phyloP scores from a whole-genome alignment of 2,888 invertebrate species.

The Acronicta leporina region DNA sequence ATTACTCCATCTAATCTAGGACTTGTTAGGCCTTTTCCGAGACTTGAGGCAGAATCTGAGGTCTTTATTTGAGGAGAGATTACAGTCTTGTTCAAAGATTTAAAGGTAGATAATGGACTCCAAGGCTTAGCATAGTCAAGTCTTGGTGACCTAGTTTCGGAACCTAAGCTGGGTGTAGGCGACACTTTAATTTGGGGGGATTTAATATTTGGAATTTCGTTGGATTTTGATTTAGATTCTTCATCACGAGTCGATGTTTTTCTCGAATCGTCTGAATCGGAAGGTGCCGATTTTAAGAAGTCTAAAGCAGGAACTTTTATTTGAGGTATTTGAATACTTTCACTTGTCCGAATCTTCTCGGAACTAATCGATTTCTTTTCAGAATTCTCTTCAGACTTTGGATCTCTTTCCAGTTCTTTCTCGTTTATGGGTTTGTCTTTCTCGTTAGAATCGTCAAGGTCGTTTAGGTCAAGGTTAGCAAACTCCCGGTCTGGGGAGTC shows the following conservation, averaged over 20 bases:
- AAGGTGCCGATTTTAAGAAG: conserved; percentile 67
- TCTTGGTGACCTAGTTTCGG: conserved; percentile 74
- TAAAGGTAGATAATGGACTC: conserved; percentile 79
- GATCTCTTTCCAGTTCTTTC: conserved; percentile 64
- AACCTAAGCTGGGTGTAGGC: conserved; percentile 72
- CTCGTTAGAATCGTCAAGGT: conserved; percentile 77
- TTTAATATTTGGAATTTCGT: conserved; percentile 58
- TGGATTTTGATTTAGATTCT: conserved; percentile 66
- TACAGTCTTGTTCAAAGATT: conserved; percentile 71
- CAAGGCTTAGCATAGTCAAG: conserved; percentile 77
- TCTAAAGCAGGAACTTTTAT: conserved; percentile 83
- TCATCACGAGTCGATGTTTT: conserved; percentile 67
- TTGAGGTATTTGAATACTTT: conserved; percentile 74
- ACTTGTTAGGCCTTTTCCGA: conserved; percentile 75
- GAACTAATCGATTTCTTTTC: conserved; percentile 69
- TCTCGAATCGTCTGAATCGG: conserved; percentile 78
- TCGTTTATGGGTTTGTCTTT: conserved; percentile 72
- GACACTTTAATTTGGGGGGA: conserved; percentile 75
- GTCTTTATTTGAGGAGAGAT: conserved; percentile 71
- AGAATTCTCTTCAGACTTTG: conserved; percentile 74
- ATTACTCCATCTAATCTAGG: conserved; percentile 83
- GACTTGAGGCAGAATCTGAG: conserved; percentile 75
- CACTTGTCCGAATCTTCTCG: conserved; percentile 62
- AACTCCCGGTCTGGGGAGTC: conserved; percentile 86
- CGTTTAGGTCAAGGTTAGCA: conserved; percentile 81